A percentile compares a stretch with the other conserved stretches of the same genome.
These are phyloP conservation scores for Carassius gibelio DNA, from an alignment of 2,113 vertebrate genomes.

Conservation along the genomic window DNA sequence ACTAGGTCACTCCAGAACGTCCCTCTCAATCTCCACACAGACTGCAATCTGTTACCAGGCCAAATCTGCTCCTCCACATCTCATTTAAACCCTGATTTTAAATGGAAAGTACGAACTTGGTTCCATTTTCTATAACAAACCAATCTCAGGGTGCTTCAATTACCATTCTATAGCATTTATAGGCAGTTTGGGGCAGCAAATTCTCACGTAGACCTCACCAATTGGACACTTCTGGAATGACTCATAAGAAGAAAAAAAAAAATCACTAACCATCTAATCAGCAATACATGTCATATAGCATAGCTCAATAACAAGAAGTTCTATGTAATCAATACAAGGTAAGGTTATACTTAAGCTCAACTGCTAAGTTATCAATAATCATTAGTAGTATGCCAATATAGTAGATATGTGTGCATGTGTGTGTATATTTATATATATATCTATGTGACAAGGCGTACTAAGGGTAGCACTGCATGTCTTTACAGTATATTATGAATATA, in stretches of 20 bases:
- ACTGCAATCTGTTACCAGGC: neutral
- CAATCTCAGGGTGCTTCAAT: conserved; percentile 12
- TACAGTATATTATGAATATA: conserved; percentile 53
- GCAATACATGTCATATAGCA: conserved; percentile 80
- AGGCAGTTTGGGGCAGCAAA: neutral
- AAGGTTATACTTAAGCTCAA: conserved; percentile 83
- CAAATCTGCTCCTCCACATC: conserved; percentile 9
- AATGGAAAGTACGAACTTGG: neutral
- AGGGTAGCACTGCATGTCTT: conserved; percentile 64
- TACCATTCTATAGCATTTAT: neutral
- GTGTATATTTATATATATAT: conserved; percentile 70
- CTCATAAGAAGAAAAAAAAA: conserved; percentile 62
- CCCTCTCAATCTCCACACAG: conserved; percentile 24
- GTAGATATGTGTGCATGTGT: conserved; percentile 75
- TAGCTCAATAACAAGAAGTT: conserved; percentile 78
- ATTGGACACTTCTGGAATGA: conserved; percentile 67
- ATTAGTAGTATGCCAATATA: conserved; percentile 78
- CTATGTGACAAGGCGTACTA: conserved; percentile 63
- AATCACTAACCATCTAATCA: conserved; percentile 77
- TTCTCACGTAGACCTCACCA: conserved; percentile 1
- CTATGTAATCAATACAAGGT: conserved; percentile 82
- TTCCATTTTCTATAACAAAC: neutral
- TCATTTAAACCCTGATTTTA: neutral
- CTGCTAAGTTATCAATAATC: conserved; percentile 82
- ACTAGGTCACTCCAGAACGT: conserved; percentile 73